Evolutionary conservation across 2,113 vertebrate species (phyloP), one percentile per base, ranked within the genome.

Genomic region (Sisor rabdophorus): DNA sequence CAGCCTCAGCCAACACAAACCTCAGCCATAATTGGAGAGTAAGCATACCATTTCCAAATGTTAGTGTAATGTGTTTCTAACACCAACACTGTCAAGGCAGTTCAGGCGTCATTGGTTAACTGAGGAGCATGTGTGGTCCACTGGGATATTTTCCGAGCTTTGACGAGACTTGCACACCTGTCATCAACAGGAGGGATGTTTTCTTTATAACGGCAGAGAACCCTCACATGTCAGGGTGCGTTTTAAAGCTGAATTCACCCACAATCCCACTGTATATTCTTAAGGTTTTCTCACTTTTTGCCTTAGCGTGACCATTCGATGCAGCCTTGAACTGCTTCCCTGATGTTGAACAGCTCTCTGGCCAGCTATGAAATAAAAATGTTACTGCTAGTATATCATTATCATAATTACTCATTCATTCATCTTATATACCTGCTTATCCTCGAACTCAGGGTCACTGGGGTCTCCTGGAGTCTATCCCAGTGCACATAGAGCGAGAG

Each of bases 21-120:
- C 68, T 73, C 55, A 60, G 61, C 81, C 80, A 79, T 83, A 86
- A 88, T 80, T 80, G 71, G 80, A 85, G 83, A 86, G 80, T 80
- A 83, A 86, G 79, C 83, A 81, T 76, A 84, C 64, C 59, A 72
- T 85, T 88, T 86, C 81, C 84, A 87, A 89, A 87, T 86, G 83
- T 87, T 89, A 83, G 77, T 80, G 77, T 86, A 82, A 83, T 73
- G 65, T 82, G 85, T 79, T 85, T 68, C 83, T 71, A 72, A 85
- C 76, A 76, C 83, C 77, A 86, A 75, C 80, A 85, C 65, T 71
- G 76, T 83, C 75, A 72, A 67, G 79, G 56, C 84, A 70, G 78
- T 73, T 72, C 56, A 55, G 72, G 75, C 74, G 59, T 76, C 47
- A 67, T 74, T 52, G 77, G 77, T 69, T 83, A 63, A 79, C 76